These are phyloP conservation scores for Dromas ardeola DNA, from an alignment of 2,113 vertebrate species.

Conservation along the genomic window DNA sequence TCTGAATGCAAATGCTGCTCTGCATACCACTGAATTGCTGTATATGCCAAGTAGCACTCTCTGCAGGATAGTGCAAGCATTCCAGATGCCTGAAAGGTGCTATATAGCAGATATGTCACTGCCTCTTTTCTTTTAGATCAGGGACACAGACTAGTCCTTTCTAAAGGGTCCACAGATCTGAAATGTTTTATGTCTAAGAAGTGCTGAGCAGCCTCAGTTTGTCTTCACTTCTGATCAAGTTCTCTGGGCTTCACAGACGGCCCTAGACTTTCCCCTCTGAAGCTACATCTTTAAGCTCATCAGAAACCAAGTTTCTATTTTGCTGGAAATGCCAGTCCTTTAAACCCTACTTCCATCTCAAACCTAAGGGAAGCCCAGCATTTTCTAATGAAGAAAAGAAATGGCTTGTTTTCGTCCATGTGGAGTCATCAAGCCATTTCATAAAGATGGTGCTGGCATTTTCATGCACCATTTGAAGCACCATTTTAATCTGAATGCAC, in stretches of 20 bases:
- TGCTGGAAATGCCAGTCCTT: background rate
- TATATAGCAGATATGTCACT: background rate
- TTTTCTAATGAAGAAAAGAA: background rate
- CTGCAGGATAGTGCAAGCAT: background rate
- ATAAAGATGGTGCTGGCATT: background rate
- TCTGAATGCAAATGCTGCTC: background rate
- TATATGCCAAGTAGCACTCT: background rate
- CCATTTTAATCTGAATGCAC: background rate
- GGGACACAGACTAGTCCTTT: background rate
- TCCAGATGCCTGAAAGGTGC: background rate
- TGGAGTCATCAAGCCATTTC: background rate
- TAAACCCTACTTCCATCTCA: background rate
- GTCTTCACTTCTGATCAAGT: background rate
- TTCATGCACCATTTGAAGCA: background rate
- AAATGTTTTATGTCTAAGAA: background rate
- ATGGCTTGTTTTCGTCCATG: background rate
- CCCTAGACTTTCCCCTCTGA: background rate
- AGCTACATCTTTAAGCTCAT: background rate
- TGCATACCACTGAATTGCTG: background rate
- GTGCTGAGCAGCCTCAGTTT: background rate
- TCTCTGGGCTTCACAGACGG: background rate
- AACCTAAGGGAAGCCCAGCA: background rate
- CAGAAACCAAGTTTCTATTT: background rate
- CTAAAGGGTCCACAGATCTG: background rate
- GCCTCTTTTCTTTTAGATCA: background rate